Evolutionary conservation across 1,140 invertebrate genomes (phyloP), one percentile per base, ranked within the genome.

Genomic region (Zaprionus camerounensis): DNA sequence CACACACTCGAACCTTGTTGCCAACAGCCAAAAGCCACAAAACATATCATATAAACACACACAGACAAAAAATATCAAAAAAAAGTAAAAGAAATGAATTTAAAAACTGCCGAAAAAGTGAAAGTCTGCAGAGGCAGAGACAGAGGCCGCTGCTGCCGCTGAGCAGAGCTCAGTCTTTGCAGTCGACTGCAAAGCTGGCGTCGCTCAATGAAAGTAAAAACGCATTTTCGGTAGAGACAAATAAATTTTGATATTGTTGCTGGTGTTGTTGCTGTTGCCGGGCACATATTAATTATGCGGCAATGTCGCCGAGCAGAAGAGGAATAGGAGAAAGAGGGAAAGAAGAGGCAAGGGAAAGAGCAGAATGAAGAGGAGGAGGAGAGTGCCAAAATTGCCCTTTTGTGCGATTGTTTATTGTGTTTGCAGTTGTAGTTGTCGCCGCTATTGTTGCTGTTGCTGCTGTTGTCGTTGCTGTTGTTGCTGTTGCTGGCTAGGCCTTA

Each of bases 91-190:
- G 69, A 91, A 91, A 91, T 82, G 87, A 83, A 86, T 80, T 80
- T 90, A 87, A 91, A 92, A 91, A 92, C 84, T 92, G 91, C 91
- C 91, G 91, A 92, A 92, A 92, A 92, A 92, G 91, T 92, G 91
- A 92, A 92, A 92, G 91, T 92, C 63, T 67, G 68, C 74, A 66
- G 71, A 61, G 75, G 13, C 31, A 15, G 13, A 49, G 46, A 2
- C 63, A 36, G 17, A n/a, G 41, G 24, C 46, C 36, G 61, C 49
- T 55, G 49, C 59, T 69, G 46, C 31, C 41, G 66, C 20, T 28
- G 7, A 20, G 44, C 44, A 49, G 44, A 49, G 17, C 5, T 20
- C n/a, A n/a, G n/a, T n/a, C n/a, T n/a, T n/a, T n/a, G n/a, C 46
- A 51, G 44, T 15, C 61, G 71, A 46, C 49, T 7, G 41, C 64